Conservation (phyloP, 2,888 invertebrate genomes). For the Halictus ligatus region DNA sequence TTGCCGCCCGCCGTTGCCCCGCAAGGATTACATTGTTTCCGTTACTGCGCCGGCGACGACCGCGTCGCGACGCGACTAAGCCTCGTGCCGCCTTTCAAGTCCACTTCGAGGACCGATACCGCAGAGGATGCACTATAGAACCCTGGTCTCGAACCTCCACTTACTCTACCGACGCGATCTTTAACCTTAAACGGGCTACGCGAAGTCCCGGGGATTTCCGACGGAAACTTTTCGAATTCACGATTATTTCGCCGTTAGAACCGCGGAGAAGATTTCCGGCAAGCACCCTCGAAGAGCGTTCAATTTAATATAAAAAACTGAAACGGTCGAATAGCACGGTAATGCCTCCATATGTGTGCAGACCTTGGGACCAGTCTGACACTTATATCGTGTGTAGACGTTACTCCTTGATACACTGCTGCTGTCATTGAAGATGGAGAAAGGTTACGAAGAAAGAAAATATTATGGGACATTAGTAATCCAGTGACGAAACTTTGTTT, state of each 20-base stretch:
- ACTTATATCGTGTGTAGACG: background rate
- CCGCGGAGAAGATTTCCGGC: background rate
- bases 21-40: slow-evolving; percentile 55
- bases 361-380: background rate
- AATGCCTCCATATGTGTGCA: background rate
- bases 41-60: slow-evolving; percentile 41
- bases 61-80: slow-evolving; percentile 3
- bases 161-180: background rate
- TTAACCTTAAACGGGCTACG: background rate
- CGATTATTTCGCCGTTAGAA: background rate
- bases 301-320: background rate
- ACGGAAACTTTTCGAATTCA: background rate
- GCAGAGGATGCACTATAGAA: background rate
- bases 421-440: background rate
- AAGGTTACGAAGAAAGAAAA: background rate
- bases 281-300: background rate
- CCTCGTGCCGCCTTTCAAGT: background rate
- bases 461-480: background rate
- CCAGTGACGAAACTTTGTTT: background rate
- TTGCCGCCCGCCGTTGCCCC: background rate
- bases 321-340: background rate
- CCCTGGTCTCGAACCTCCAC: slow-evolving; percentile 6
- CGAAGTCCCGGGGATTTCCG: background rate
- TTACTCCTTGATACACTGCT: background rate
- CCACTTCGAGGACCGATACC: background rate